Evolutionary conservation across 35 echinoderm and acorn worm species (phyloP), one percentile per base, ranked within the genome.

Genomic region (Ophioderma brevispina): DNA sequence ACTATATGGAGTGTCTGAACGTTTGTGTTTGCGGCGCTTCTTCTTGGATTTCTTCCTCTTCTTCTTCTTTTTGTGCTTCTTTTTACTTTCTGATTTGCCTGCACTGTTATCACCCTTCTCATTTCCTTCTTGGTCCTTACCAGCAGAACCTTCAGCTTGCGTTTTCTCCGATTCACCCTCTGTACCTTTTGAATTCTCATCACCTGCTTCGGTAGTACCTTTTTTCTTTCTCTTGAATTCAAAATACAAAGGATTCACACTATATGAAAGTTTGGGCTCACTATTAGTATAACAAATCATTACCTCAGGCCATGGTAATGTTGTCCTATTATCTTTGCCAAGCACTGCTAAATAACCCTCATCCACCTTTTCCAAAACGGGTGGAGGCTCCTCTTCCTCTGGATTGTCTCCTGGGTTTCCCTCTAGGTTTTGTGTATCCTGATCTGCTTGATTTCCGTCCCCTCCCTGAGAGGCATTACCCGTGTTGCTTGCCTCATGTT

Each of bases 221-320:
- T 77, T 89, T 3, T 52, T 63, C 19, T 76, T 33, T 43, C 56
- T 88, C 32, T 88, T 88, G 56, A 93, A 93, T 41, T 89, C 92
- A 85, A 89, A 93, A 33, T 88, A 77, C 79, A 93, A 84, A 23
- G 92, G 92, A 78, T 93, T 93, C n/a, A 87, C 85, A 88, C 92
- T 93, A 37, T 43, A 93, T 5, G 92, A 81, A 5, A 93, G 52
- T 42, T 37, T 23, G 13, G 92, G 92, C 28, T 86, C 56, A 41
- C 59, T 40, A 13, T 40, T 31, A 23, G 92, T 93, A 35, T 84
- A 37, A 31, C 33, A 33, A 18, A 93, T 39, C 92, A 93, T 88
- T n/a, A 89, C 92, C 39, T 81, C 50, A 5, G 92, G 92, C 92
- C 92, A 93, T 25, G 85, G 79, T 36, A 93, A 79, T 33, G 86